Evolutionary conservation across 2,797 vertebrate genomes (phyloP).

Genomic region (Scyliorhinus canicula): DNA sequence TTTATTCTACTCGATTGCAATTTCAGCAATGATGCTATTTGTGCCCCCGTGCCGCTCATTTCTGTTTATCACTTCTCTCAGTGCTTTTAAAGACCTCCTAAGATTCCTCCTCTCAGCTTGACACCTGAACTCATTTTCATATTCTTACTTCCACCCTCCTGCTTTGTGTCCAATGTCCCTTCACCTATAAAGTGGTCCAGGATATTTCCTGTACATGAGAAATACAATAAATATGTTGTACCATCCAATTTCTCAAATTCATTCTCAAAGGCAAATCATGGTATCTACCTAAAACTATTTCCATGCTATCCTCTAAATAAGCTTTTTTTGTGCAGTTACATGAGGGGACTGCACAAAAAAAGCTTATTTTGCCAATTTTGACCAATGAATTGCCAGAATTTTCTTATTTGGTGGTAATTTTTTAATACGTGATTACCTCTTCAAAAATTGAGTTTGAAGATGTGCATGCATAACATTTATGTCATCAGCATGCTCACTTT

Average conservation of each 20-base stretch:
- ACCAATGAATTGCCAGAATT: background rate
- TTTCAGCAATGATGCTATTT: background rate
- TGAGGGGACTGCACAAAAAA: background rate
- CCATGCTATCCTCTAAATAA: too few relatives aligned
- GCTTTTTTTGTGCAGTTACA: too few relatives aligned
- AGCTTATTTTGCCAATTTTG: background rate
- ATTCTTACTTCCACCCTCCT: background rate
- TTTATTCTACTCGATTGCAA: background rate
- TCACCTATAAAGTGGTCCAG: background rate
- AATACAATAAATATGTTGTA: background rate
- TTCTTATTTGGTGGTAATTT: background rate
- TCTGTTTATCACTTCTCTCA: background rate
- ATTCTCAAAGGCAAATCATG: too few relatives aligned
- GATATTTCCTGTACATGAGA: background rate
- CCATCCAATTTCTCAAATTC: too few relatives aligned
- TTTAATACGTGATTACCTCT: background rate
- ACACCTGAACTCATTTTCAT: background rate
- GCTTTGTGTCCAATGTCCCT: background rate
- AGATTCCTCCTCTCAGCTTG: background rate
- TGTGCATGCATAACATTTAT: background rate
- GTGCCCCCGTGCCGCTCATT: background rate
- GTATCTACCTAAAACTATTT: too few relatives aligned
- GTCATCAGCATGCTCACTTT: too few relatives aligned
- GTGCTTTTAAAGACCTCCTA: background rate
- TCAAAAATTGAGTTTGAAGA: background rate